Percentiles rank a stretch among this genome's conserved stretches.
These are phyloP conservation scores for Mermis nigrescens DNA, from an alignment of 2,888 invertebrate genomes.

Conservation along the genomic window DNA sequence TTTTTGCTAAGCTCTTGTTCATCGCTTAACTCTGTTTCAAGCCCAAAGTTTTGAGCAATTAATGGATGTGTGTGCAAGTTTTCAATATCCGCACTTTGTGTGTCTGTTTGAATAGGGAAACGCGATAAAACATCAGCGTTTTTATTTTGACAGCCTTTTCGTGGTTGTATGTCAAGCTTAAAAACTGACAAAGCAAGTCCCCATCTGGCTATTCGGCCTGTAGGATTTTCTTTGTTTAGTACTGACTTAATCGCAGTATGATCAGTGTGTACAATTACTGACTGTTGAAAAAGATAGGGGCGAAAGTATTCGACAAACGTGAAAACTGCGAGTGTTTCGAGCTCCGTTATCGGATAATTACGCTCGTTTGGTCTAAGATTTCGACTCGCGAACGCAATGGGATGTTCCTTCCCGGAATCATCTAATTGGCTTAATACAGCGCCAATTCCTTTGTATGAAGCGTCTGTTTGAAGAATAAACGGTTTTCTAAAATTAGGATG, in stretches of 20 bases:
- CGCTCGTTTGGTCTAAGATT: slow-evolving; percentile 23
- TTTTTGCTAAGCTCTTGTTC: too few relatives aligned
- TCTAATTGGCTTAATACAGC: slow-evolving; percentile 19
- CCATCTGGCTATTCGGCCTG: slow-evolving; percentile 36
- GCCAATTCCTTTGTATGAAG: slow-evolving; percentile 20
- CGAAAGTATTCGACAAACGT: slow-evolving; percentile 32
- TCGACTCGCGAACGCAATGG: slow-evolving; percentile 18
- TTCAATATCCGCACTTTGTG: background rate
- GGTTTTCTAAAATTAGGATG: slow-evolving; percentile 19
- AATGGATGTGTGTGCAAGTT: too few relatives aligned
- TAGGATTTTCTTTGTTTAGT: slow-evolving; percentile 31
- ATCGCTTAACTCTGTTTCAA: too few relatives aligned
- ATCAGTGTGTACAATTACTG: slow-evolving; percentile 32
- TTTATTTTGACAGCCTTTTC: slow-evolving; percentile 25
- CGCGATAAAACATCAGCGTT: slow-evolving; percentile 32
- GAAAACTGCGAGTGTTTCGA: slow-evolving; percentile 30
- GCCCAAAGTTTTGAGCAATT: too few relatives aligned
- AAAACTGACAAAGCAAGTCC: slow-evolving; percentile 25
- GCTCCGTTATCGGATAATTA: slow-evolving; percentile 30
- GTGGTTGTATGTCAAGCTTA: slow-evolving; percentile 21
- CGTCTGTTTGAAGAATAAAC: slow-evolving; percentile 24
- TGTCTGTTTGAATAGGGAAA: slow-evolving; percentile 13
- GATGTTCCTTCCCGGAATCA: slow-evolving; percentile 9
- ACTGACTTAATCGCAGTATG: slow-evolving; percentile 38
- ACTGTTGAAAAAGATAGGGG: slow-evolving; percentile 31